Evolutionary conservation across 2,888 invertebrate genomes (phyloP).

Genomic region (Aporophyla lueneburgensis): DNA sequence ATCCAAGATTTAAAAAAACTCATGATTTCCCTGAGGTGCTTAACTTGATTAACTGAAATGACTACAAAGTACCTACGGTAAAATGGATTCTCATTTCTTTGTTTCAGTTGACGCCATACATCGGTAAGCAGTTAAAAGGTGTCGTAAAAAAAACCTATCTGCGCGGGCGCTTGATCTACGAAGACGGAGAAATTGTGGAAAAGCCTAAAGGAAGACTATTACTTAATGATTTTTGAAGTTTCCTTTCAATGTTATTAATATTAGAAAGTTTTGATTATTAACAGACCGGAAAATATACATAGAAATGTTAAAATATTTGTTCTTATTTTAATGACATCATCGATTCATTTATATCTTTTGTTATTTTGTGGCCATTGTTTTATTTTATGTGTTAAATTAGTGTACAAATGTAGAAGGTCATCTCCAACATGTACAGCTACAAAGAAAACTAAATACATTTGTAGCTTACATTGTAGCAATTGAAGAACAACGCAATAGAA

Average conservation of each 20-base stretch:
- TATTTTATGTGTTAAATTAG: constrained; percentile 1
- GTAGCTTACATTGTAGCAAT: background rate
- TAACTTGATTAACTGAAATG: background rate
- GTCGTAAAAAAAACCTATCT: constrained; percentile 92
- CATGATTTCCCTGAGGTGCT: background rate
- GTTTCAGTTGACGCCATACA: constrained; percentile 92
- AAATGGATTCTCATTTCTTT: constrained; percentile 8
- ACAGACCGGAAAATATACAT: constrained; percentile 13
- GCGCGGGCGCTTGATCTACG: constrained; percentile 92
- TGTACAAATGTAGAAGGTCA: background rate
- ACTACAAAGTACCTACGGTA: background rate
- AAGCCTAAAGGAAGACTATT: constrained; percentile 87
- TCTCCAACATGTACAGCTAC: background rate
- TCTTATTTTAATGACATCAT: background rate
- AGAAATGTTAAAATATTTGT: constrained; percentile 17
- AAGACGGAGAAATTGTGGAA: constrained; percentile 80
- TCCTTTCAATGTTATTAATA: background rate
- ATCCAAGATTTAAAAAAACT: background rate
- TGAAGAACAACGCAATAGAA: background rate
- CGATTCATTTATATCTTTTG: background rate
- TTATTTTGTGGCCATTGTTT: constrained; percentile 1
- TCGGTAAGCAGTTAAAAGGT: constrained; percentile 91
- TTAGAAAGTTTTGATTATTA: constrained; percentile 6
- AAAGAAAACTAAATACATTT: background rate
- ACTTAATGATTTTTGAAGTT: constrained; percentile 72